phyloP scores from a whole-genome alignment of 2,888 invertebrate species.

The Ectemnius lituratus region DNA sequence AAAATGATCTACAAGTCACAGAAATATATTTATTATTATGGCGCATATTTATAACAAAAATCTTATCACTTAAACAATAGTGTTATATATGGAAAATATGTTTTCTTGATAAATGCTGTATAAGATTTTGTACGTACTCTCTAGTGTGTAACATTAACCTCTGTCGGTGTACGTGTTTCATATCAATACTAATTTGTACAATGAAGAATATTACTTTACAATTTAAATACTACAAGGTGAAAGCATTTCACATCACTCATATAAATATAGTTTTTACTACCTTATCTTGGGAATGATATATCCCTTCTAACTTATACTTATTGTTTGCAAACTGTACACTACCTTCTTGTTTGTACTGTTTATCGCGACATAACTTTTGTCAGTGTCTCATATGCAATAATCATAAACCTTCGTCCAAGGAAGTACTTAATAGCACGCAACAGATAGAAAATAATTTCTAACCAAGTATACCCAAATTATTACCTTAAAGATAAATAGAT shows the following conservation, averaged over 20 bases:
- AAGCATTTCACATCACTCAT: slow-evolving; percentile 6
- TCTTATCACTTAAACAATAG: slow-evolving; percentile 39
- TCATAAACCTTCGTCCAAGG: slow-evolving; percentile 11
- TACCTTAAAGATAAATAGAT: not conserved
- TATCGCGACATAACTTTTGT: slow-evolving; percentile 2
- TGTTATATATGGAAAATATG: slow-evolving; percentile 28
- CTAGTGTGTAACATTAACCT: not conserved
- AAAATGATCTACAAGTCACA: slow-evolving; percentile 16
- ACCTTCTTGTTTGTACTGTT: slow-evolving; percentile 26
- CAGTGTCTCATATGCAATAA: slow-evolving; percentile 8
- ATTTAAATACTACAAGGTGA: slow-evolving; percentile 8
- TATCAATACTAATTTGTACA: slow-evolving; percentile 1
- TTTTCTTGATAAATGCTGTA: slow-evolving; percentile 12
- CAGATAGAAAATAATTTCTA: slow-evolving; percentile 27
- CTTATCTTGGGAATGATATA: not conserved
- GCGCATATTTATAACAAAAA: slow-evolving; percentile 15
- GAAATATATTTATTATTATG: slow-evolving; percentile 45
- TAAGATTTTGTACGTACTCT: slow-evolving; percentile 22
- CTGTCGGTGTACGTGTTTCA: not conserved
- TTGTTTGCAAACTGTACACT: slow-evolving; percentile 33
- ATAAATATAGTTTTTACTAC: slow-evolving; percentile 14
- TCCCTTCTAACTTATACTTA: slow-evolving; percentile 33
- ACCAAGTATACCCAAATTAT: slow-evolving; percentile 10
- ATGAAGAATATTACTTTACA: slow-evolving; percentile 18
- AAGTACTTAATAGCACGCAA: slow-evolving; percentile 31